Percentiles rank a stretch among this genome's conserved stretches.
These are phyloP conservation scores for Ypsolopha sequella DNA, from an alignment of 2,888 invertebrate species.

Conservation along the genomic window DNA sequence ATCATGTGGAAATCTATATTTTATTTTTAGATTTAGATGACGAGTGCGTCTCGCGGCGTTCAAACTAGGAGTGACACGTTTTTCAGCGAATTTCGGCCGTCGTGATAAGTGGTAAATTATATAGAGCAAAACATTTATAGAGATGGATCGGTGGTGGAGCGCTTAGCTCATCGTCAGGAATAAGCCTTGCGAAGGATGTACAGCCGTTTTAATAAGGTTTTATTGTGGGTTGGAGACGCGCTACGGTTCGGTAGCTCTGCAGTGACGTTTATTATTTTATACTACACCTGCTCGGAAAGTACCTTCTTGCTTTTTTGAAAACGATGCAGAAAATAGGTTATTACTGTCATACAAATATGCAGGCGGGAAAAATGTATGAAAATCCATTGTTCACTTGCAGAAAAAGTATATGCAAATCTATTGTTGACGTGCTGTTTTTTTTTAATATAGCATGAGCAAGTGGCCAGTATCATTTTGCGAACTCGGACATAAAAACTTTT, in stretches of 20 bases:
- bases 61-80: neutral
- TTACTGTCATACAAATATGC: too few species aligned
- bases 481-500: too few species aligned
- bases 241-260: too few species aligned
- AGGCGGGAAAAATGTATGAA: too few species aligned
- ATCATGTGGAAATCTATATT: too few species aligned
- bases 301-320: neutral
- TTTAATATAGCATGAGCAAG: too few species aligned
- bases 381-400: too few species aligned
- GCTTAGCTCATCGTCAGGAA: constrained; percentile 11
- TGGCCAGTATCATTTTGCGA: too few species aligned
- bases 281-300: neutral
- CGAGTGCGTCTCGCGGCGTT: neutral
- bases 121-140: constrained; percentile 15
- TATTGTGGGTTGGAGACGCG: neutral
- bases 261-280: neutral
- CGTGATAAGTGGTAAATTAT: constrained; percentile 1
- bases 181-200: neutral
- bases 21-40: neutral
- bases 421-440: too few species aligned
- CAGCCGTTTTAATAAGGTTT: neutral
- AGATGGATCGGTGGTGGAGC: constrained; percentile 19
- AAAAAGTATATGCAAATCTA: too few species aligned
- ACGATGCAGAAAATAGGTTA: too few species aligned
- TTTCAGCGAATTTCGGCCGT: neutral